Evolutionary conservation across 1,140 invertebrate genomes (phyloP), one percentile per base, ranked within the genome.

Genomic region (Saxidomus purpurata): DNA sequence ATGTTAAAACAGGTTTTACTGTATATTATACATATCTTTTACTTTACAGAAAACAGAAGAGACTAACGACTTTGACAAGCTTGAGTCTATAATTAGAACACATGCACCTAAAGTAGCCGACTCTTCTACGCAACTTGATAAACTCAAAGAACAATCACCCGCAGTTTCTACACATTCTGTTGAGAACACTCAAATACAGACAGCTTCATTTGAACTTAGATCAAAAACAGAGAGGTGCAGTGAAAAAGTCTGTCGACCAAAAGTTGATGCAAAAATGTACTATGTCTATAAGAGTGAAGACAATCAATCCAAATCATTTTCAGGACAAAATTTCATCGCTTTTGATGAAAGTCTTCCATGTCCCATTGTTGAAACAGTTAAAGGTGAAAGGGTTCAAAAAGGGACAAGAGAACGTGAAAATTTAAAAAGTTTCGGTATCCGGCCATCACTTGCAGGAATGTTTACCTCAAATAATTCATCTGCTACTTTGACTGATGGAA

Each of bases 21-120:
- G n/a, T n/a, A n/a, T n/a, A n/a, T n/a, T n/a, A n/a, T n/a, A n/a
- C n/a, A n/a, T 74, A 40, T n/a, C 6, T 43, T 43, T 22, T 74
- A 17, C 40, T 34, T 79, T 79, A 34, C 28, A 79, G 76, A 79
- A 55, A 79, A 52, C 49, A 19, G 47, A 52, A 31, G 47, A 79
- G 8, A 25, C 76, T 1, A 79, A 79, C 55, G 76, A 79, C 28
- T 79, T 79, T 47, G 28, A 79, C 3, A 13, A 52, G 13, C 76
- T 79, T 55, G 49, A 59, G 28, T 2, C 49, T 52, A 38, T 13
- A 22, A 25, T 79, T n/a, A 71, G 36, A 71, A 38, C 3, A 2
- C 8, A 38, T 71, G 67, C 67, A 71, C 34, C 34, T 3, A 25
- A 36, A 38, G 34, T 71, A 28, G n/a, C 67, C 0, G 22, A 17